Evolutionary conservation across 1,140 invertebrate species (phyloP).

Genomic region (Bathynomus jamesi): DNA sequence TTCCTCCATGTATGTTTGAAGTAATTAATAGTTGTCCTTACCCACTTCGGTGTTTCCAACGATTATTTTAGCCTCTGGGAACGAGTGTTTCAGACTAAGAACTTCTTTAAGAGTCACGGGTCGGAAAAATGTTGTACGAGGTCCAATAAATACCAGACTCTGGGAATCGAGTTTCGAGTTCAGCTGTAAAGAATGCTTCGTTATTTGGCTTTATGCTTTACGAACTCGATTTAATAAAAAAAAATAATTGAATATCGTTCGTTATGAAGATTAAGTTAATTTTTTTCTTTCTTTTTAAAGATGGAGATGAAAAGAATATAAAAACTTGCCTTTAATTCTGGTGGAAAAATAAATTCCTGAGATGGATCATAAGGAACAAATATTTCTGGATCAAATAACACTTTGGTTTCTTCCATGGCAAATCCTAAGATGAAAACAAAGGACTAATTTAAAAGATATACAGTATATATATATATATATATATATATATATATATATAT

Average conservation of each 20-base stretch:
- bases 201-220: too few relatives aligned
- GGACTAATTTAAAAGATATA: too few relatives aligned
- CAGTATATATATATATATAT: too few relatives aligned
- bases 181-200: slow-evolving; percentile 49
- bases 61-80: slow-evolving; percentile 71
- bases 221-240: too few relatives aligned
- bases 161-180: slow-evolving; percentile 52
- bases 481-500: too few relatives aligned
- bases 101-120: slow-evolving; percentile 55
- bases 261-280: too few relatives aligned
- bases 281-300: too few relatives aligned
- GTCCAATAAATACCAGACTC: slow-evolving; percentile 59
- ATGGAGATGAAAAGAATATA: too few relatives aligned
- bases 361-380: slow-evolving; percentile 70
- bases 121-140: slow-evolving; percentile 68
- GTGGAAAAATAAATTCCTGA: slow-evolving; percentile 91
- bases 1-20: too few relatives aligned
- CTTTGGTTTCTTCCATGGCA: not conserved
- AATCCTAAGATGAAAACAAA: too few relatives aligned
- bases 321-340: slow-evolving; percentile 69
- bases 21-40: too few relatives aligned
- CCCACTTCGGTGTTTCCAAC: slow-evolving; percentile 92
- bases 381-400: slow-evolving; percentile 39
- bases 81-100: slow-evolving; percentile 61
- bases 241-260: too few relatives aligned